Percentiles rank a stretch among this genome's conserved stretches.
Evolutionary conservation across 2,113 vertebrate species (phyloP).

Genomic region (Spermophilus dauricus): DNA sequence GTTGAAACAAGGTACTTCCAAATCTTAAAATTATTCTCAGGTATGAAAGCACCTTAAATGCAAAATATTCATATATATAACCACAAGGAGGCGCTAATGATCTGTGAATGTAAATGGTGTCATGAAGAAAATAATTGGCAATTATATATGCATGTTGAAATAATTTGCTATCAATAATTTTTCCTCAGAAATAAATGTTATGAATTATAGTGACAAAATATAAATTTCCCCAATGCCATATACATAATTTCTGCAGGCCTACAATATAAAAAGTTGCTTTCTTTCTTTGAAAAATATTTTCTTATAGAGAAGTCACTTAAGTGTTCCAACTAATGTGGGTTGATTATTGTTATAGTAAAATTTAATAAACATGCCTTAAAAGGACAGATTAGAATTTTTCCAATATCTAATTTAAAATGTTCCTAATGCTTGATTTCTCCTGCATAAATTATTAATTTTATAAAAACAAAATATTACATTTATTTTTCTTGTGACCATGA

Average conservation of each 20-base stretch:
- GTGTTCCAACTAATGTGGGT: constrained; percentile 26
- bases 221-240: neutral
- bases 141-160: constrained; percentile 8
- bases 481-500: neutral
- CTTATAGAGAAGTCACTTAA: neutral
- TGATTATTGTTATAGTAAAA: neutral
- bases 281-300: constrained; percentile 43
- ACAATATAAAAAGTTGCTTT: neutral
- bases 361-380: constrained; percentile 25
- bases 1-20: constrained; percentile 37
- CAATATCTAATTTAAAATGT: neutral
- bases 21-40: neutral
- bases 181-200: constrained; percentile 49
- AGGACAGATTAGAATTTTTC: neutral
- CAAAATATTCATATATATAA: constrained; percentile 36
- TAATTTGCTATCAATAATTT: constrained; percentile 45
- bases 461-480: constrained; percentile 18
- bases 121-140: neutral
- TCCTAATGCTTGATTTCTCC: constrained; percentile 23
- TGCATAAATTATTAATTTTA: constrained; percentile 12
- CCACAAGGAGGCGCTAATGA: constrained; percentile 77
- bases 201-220: neutral
- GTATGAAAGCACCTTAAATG: neutral
- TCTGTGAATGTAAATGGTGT: constrained; percentile 43
- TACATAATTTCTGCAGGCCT: neutral